A percentile compares a stretch with the other conserved stretches of the same genome.
Conservation (phyloP, 2,888 invertebrate genomes). For the Tetramorium bicarinatum region DNA sequence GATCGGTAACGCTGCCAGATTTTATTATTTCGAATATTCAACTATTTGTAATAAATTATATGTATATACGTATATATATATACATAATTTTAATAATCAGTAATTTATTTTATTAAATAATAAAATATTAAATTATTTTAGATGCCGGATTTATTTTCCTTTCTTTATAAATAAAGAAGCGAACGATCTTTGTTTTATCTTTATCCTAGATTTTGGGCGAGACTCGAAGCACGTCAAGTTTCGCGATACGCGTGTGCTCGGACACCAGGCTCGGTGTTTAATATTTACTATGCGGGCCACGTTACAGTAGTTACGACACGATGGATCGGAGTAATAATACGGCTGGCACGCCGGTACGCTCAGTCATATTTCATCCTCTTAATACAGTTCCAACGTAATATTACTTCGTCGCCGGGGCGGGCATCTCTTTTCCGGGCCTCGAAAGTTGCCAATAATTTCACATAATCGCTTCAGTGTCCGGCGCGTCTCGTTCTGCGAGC, state of each 20-base stretch:
- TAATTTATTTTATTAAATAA: not conserved
- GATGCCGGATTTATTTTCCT: not conserved
- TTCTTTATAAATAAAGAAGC: not conserved
- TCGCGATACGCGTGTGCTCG: slow-evolving; percentile 11
- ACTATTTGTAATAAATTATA: not conserved
- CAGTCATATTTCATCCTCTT: slow-evolving; percentile 51
- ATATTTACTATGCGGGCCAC: slow-evolving; percentile 47
- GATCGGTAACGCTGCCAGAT: not conserved
- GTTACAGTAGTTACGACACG: slow-evolving; percentile 46
- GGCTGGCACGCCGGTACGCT: slow-evolving; percentile 15
- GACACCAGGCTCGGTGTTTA: slow-evolving; percentile 23
- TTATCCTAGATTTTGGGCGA: not conserved
- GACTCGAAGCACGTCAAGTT: slow-evolving; percentile 11
- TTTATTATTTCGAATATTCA: not conserved
- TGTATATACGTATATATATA: not conserved
- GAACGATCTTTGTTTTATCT: not conserved
- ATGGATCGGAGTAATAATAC: slow-evolving; percentile 50
- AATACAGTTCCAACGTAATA: slow-evolving; percentile 46
- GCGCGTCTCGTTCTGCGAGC: not conserved
- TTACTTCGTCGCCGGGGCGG: slow-evolving; percentile 26
- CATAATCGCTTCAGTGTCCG: slow-evolving; percentile 15
- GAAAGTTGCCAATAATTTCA: slow-evolving; percentile 45
- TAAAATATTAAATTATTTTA: not conserved
- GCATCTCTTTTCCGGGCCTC: slow-evolving; percentile 13
- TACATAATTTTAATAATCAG: not conserved